Evolutionary conservation across 2,888 invertebrate species (phyloP), one percentile per base, ranked within the genome.

Genomic region (Polietes domitor): DNA sequence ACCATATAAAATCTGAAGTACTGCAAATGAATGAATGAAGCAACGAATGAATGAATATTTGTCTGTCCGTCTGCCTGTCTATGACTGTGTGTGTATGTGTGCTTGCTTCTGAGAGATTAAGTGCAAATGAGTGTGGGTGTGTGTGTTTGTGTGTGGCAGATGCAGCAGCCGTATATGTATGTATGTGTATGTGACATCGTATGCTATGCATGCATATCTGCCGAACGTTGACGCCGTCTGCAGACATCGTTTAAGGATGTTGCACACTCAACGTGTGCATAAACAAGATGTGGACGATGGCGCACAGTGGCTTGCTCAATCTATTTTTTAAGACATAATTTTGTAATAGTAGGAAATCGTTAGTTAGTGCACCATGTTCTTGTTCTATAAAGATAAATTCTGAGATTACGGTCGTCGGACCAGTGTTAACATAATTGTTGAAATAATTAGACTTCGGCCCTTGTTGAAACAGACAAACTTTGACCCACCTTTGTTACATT

Each of bases 191-290:
- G 26, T 26, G 10, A 7, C 26, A 24, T 5, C n/a, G 65, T 37
- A 65, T 37, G 63, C 47, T 32, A 24, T 53, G 28, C 74, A 65
- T 81, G 84, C 83, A 84, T 65, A 72, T 81, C 77, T 74, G 53
- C 28, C 28, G 58, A 77, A 58, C 58, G 17, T 41, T 19, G 24
- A 47, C 21, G 77, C 84, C 75, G 84, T 76, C 78, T 84, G 73
- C 68, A 80, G 81, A 84, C 81, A 53, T 73, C 76, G 63, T 76
- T 75, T 76, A 84, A 84, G 78, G 81, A 84, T 78, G 75, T 78
- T 81, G 76, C 80, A 80, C 65, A 75, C 80, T 80, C 71, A 65
- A 78, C 75, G 73, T 77, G 47, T 77, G 80, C 74, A 19, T 32
- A n/a, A 73, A 19, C 61, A 68, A 32, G 63, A 0, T 73, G 65